Evolutionary conservation across 1,140 invertebrate genomes (phyloP).

Genomic region (Magallana ariakensis): DNA sequence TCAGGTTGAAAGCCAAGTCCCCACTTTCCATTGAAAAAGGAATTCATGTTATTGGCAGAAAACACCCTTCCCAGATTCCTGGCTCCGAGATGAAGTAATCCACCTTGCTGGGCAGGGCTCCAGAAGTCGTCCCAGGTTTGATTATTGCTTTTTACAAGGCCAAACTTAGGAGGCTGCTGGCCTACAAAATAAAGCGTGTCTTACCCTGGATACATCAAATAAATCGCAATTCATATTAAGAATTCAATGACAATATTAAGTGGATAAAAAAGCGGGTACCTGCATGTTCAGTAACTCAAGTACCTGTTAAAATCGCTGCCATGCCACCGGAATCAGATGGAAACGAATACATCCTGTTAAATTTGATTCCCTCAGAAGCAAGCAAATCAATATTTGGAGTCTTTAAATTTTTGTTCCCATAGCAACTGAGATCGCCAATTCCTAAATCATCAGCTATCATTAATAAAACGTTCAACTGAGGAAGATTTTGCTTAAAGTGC

Average conservation of each 20-base stretch:
- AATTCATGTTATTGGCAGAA: not conserved
- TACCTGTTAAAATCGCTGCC: conserved; percentile 51
- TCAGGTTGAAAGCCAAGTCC: conserved; percentile 22
- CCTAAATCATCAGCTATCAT: conserved; percentile 78
- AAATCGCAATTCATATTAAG: not conserved
- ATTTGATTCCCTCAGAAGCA: conserved; percentile 67
- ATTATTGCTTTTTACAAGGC: conserved; percentile 45
- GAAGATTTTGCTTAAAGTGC: not conserved
- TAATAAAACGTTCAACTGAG: conserved; percentile 72
- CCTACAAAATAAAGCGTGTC: conserved; percentile 31
- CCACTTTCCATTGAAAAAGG: conserved; percentile 48
- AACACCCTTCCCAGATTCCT: conserved; percentile 39
- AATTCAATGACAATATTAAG: not conserved
- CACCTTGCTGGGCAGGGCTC: conserved; percentile 53
- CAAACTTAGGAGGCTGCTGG: conserved; percentile 41
- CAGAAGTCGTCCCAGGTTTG: conserved; percentile 47
- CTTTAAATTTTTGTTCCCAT: conserved; percentile 73
- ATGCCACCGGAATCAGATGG: conserved; percentile 53
- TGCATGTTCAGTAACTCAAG: not conserved
- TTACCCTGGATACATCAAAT: not conserved
- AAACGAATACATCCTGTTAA: conserved; percentile 61
- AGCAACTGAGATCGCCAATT: conserved; percentile 76
- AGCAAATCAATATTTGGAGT: conserved; percentile 77
- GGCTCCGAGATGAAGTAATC: not conserved
- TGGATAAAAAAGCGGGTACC: not conserved